Percentiles rank a stretch among this genome's conserved stretches.
Evolutionary conservation across 2,888 invertebrate genomes (phyloP).

Genomic region (Tenthredo mesomela): DNA sequence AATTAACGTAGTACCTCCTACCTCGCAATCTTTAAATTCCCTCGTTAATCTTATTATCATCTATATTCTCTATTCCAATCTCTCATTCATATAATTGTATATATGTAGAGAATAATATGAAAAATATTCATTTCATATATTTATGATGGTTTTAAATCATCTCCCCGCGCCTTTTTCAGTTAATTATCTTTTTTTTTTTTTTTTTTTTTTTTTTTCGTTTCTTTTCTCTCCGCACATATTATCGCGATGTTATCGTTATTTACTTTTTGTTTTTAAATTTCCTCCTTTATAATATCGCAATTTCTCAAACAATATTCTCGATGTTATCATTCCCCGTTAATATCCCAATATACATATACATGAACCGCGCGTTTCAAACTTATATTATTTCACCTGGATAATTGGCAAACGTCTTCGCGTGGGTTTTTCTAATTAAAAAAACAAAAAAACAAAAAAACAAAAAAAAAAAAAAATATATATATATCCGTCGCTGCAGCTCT

Average conservation of each 20-base stretch:
- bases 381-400: background rate
- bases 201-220: background rate
- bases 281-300: background rate
- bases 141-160: background rate
- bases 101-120: too few species aligned
- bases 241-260: background rate
- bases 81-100: too few species aligned
- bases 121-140: background rate
- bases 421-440: too few species aligned
- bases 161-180: background rate
- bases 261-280: background rate
- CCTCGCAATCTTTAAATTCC: background rate
- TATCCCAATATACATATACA: background rate
- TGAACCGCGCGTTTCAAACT: background rate
- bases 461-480: too few species aligned
- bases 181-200: background rate
- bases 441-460: background rate
- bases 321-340: conserved; percentile 45
- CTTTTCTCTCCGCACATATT: background rate
- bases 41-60: background rate
- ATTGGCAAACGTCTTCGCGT: conserved; percentile 8
- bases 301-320: conserved; percentile 56
- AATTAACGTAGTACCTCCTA: background rate
- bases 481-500: conserved; percentile 58
- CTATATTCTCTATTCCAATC: background rate